Evolutionary conservation across 2,888 invertebrate genomes (phyloP), one percentile per base, ranked within the genome.

Genomic region (Leptopilina myrica): DNA sequence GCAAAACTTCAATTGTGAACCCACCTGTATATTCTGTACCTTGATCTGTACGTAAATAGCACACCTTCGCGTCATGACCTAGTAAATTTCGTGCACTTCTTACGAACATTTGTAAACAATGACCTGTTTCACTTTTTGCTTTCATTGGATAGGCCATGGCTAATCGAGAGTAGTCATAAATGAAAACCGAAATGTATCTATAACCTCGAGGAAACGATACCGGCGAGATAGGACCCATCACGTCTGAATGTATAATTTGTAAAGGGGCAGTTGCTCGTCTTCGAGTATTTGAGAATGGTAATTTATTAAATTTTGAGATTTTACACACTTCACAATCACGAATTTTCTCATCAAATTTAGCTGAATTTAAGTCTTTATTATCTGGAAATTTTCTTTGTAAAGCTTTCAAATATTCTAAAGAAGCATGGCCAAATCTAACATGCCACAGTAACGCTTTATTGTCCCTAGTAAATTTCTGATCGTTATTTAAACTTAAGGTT

Each of bases 81-180:
- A 80, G 62, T 76, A 84, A 53, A 76, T 81, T 83, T 81, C 82
- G 77, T 53, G 80, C 62, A 49, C 78, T 69, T 64, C 46, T 75
- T 33, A 83, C 64, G 26, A 77, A 84, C 20, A 49, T 81, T 46
- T 84, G 83, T 56, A 84, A 79, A 26, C 76, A 73, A 64, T 76
- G 14, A 43, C 80, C 81, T 2, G 82, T 78, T 53, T 83, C 83
- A 53, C 76, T 81, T 69, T 84, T 84, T 20, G 75, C 11, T 76
- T 81, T 80, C 53, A 86, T 81, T 2, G 82, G 15, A 77, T 86
- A 87, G 14, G 81, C 79, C 79, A 76, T 86, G 2, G 85, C 85
- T 66, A 81, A 79, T 33, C 85, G 83, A 6, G 85, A 86, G 76
- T 78, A 85, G 80, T 86, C 86, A 73, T 86, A 83, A 26, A 79